Evolutionary conservation across 2,113 vertebrate species (phyloP).

Genomic region (Equus przewalskii): DNA sequence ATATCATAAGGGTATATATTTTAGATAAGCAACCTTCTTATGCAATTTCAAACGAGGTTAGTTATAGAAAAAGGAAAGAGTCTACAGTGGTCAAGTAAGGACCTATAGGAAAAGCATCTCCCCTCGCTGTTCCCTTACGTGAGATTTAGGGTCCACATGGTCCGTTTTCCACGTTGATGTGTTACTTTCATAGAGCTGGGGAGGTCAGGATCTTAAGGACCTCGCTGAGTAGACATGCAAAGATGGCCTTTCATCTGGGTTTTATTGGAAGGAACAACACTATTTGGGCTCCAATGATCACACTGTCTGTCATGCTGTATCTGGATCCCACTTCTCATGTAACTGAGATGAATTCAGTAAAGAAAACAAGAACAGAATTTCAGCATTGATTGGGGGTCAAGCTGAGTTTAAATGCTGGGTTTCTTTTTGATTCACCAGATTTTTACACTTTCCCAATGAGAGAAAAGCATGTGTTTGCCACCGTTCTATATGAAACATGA

Average conservation of each 20-base stretch:
- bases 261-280: not conserved
- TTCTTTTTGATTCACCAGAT: not conserved
- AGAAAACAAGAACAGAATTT: not conserved
- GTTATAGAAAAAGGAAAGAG: not conserved
- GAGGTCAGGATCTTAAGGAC: not conserved
- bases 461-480: not conserved
- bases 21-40: not conserved
- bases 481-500: not conserved
- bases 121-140: not conserved
- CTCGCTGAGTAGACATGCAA: not conserved
- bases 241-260: not conserved
- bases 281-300: not conserved
- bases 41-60: not conserved
- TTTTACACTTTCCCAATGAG: not conserved
- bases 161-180: not conserved
- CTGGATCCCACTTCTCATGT: not conserved
- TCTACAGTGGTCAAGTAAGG: not conserved
- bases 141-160: not conserved
- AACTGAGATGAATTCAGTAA: not conserved
- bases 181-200: not conserved
- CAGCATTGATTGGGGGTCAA: not conserved
- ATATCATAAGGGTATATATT: not conserved
- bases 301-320: not conserved
- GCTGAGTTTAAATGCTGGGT: not conserved
- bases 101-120: not conserved